These are phyloP conservation scores for Girardia tigrina DNA, from an alignment of 2,888 invertebrate genomes.

Conservation along the genomic window DNA sequence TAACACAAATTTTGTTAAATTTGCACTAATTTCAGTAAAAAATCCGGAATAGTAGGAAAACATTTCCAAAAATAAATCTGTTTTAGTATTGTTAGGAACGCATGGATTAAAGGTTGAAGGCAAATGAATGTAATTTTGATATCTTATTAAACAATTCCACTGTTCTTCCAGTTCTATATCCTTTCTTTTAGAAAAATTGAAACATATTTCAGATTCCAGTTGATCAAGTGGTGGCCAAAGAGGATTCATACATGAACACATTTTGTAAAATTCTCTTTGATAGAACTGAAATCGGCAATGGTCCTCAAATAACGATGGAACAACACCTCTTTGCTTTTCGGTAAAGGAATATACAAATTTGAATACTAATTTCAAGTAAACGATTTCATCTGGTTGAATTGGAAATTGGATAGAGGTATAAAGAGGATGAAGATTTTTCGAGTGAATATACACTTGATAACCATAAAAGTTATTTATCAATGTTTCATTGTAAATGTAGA, in stretches of 20 bases:
- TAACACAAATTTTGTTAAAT: neutral
- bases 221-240: neutral
- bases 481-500: neutral
- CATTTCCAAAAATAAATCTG: neutral
- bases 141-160: neutral
- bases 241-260: neutral
- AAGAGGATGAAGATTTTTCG: neutral
- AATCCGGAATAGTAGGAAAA: neutral
- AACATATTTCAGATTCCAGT: neutral
- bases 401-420: neutral
- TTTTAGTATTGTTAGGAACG: neutral
- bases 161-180: neutral
- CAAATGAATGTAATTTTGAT: neutral
- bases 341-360: neutral
- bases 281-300: neutral
- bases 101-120: neutral
- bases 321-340: neutral
- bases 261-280: neutral
- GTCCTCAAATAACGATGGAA: neutral
- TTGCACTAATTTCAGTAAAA: neutral
- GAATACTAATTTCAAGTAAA: neutral
- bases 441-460: neutral
- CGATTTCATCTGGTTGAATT: neutral
- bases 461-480: neutral
- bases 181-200: neutral